A percentile compares a stretch with the other conserved stretches of the same genome.
phyloP scores from a whole-genome alignment of 2,888 invertebrate genomes.

The Euzophera pinguis region DNA sequence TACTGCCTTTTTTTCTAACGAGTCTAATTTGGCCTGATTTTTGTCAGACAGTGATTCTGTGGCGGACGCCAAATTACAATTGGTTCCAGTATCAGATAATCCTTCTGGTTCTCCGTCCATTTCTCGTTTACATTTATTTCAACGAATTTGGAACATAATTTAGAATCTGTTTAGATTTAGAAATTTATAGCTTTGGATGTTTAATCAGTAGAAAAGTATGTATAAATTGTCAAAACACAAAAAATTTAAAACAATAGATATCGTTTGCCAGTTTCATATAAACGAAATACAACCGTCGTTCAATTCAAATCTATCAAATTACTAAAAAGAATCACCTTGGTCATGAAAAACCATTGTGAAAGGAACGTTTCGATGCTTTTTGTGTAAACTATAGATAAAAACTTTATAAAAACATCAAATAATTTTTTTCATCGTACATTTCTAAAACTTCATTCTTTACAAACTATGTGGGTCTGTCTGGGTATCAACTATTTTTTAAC shows the following conservation, averaged over 20 bases:
- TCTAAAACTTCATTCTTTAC: too few relatives aligned
- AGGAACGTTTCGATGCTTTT: too few relatives aligned
- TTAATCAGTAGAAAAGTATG: neutral
- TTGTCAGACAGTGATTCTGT: conserved; percentile 61
- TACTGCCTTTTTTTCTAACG: conserved; percentile 70
- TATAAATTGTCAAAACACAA: conserved; percentile 9
- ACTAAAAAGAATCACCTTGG: neutral
- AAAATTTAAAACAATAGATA: conserved; percentile 20
- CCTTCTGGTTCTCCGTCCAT: conserved; percentile 69
- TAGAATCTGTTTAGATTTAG: conserved; percentile 23
- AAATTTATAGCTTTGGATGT: neutral
- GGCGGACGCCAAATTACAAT: conserved; percentile 54
- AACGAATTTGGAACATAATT: conserved; percentile 28
- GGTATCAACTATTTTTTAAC: too few relatives aligned
- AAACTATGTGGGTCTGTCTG: too few relatives aligned
- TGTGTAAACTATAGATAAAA: too few relatives aligned
- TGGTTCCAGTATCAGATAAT: conserved; percentile 60
- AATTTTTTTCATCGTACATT: too few relatives aligned
- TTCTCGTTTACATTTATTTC: conserved; percentile 24
- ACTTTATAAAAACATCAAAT: too few relatives aligned
- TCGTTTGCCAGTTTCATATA: conserved; percentile 16
- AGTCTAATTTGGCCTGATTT: conserved; percentile 64
- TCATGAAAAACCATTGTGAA: neutral
- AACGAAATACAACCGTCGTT: neutral
- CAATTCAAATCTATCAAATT: neutral